Evolutionary conservation across 2,888 invertebrate genomes (phyloP), one percentile per base, ranked within the genome.

Genomic region (Phymatocera aterrima): DNA sequence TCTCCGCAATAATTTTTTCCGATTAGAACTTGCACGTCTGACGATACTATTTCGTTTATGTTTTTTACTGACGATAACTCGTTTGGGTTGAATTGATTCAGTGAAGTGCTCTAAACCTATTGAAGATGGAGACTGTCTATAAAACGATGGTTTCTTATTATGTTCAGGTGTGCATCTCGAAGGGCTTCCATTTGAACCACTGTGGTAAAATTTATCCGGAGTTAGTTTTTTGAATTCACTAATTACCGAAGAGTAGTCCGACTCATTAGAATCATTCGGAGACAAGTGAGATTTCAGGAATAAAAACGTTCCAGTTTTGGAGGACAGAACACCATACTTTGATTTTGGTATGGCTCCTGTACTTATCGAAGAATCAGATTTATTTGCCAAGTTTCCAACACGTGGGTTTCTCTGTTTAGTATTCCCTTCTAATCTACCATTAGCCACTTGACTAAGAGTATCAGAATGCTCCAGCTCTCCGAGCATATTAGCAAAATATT

Each of bases 41-140:
- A 86, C 84, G 65, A 88, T 84, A 37, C 81, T 84, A 37, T 85
- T 87, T 28, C 86, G 83, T 12, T 83, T 87, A 3, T 80, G 78
- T 24, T 40, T 82, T 46, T 84, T 87, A 28, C 83, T 83, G 10
- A 85, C 82, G 12, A 84, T 54, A 0, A 85, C 80, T 60, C 82
- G 84, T n/a, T 77, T 84, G 1, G 75, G 82, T 77, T 81, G 85
- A 10, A 83, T 74, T n/a, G 87, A 84, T 2, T 82, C 85, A 12
- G 81, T 5, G 40, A 77, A 82, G n/a, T 65, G 51, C 1, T 83
- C 83, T 48, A 82, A 80, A 78, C 82, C 81, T 8, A 84, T 18
- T 37, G 83, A 61, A 24, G 79, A 81, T 43, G 83, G 51, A 18
- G 79, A 81, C 10, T 81, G 80, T 43, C 57, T 54, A 31, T 79